A percentile compares a stretch with the other conserved stretches of the same genome.
Conservation (phyloP, 2,797 vertebrate species). For the Coregonus suidteri region DNA sequence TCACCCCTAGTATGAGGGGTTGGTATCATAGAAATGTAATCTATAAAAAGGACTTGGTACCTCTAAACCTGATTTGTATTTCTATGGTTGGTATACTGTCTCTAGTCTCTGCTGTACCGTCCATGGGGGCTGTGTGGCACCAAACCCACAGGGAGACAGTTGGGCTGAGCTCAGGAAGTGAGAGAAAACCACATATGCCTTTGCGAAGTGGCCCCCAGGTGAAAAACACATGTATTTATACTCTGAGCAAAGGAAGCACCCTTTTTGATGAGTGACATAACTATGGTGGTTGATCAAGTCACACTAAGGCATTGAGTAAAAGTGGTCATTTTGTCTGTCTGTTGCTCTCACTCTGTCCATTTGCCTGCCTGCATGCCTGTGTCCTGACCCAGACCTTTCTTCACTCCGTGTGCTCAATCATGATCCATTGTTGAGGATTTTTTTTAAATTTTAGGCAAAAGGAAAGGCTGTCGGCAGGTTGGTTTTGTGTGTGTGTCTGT, state of each 20-base stretch:
- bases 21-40: too few species aligned
- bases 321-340: not conserved
- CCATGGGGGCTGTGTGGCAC: not conserved
- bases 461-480: conserved; percentile 15
- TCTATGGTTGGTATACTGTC: not conserved
- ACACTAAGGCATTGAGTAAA: not conserved
- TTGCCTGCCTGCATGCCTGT: conserved; percentile 16
- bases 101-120: not conserved
- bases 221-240: not conserved
- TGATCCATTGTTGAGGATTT: not conserved
- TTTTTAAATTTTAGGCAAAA: conserved; percentile 14
- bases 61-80: too few species aligned
- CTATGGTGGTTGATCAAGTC: not conserved
- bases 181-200: too few species aligned
- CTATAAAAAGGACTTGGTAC: too few species aligned
- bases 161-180: not conserved
- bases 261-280: not conserved
- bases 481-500: conserved; percentile 6
- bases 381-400: not conserved
- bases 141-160: not conserved
- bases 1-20: too few species aligned
- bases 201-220: not conserved
- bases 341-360: not conserved
- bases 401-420: not conserved
- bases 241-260: not conserved